These are phyloP conservation scores for Battus philenor DNA, from an alignment of 1,140 invertebrate species.

Conservation along the genomic window DNA sequence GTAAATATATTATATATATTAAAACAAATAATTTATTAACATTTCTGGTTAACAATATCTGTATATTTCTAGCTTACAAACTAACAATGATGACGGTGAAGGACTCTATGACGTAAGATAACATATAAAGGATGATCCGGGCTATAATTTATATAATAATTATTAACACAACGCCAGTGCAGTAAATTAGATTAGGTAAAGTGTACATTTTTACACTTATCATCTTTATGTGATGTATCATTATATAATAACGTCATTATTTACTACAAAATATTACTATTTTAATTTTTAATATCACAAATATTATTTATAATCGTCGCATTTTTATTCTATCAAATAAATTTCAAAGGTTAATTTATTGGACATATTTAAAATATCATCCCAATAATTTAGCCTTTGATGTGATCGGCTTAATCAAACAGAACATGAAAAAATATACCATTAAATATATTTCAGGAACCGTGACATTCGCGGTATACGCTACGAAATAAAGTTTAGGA, in stretches of 20 bases:
- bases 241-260: neutral
- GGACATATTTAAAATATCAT: too few species aligned
- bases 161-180: constrained; percentile 34
- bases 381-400: too few species aligned
- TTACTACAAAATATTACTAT: neutral
- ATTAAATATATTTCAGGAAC: constrained; percentile 57
- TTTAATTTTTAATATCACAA: neutral
- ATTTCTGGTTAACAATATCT: constrained; percentile 13
- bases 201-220: neutral
- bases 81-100: constrained; percentile 59
- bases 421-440: too few species aligned
- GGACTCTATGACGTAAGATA: constrained; percentile 68
- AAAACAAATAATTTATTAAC: constrained; percentile 1
- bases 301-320: neutral
- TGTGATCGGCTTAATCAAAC: too few species aligned
- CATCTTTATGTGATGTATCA: neutral
- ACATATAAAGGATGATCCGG: constrained; percentile 36
- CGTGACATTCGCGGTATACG: constrained; percentile 82
- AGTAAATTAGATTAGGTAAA: constrained; percentile 58
- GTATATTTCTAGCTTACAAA: constrained; percentile 68
- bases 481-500: constrained; percentile 84
- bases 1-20: neutral
- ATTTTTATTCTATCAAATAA: too few species aligned
- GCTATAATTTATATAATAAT: constrained; percentile 38
- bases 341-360: too few species aligned